These are phyloP conservation scores for Opisthocomus hoazin DNA, from an alignment of 2,113 vertebrate genomes.

Conservation along the genomic window DNA sequence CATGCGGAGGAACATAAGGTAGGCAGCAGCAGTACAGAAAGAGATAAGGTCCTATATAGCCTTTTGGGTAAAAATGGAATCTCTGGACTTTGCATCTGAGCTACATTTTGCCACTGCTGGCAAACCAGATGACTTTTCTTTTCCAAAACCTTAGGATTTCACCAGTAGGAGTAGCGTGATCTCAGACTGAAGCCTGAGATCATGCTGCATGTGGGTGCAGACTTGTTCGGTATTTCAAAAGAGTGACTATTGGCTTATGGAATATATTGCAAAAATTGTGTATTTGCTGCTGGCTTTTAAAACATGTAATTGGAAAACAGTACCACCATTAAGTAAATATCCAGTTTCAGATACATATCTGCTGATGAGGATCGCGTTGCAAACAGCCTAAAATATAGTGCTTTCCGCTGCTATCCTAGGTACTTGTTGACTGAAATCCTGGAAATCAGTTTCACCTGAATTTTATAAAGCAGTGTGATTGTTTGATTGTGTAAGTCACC, in stretches of 20 bases:
- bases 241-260: conserved; percentile 1
- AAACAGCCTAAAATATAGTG: background rate
- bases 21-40: background rate
- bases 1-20: conserved; percentile 98
- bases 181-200: conserved; percentile 37
- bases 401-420: background rate
- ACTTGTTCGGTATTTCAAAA: conserved; percentile 47
- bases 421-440: background rate
- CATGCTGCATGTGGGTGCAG: conserved; percentile 40
- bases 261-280: conserved; percentile 2
- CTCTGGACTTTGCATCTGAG: background rate
- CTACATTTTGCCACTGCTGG: background rate
- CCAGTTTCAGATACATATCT: background rate
- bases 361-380: background rate
- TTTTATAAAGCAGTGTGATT: background rate
- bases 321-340: background rate
- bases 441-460: background rate
- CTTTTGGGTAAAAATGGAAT: background rate
- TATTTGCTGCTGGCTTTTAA: background rate
- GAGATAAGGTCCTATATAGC: background rate
- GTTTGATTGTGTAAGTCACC: background rate
- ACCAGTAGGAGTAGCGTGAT: conserved; percentile 42
- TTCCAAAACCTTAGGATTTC: conserved; percentile 39
- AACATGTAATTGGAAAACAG: background rate
- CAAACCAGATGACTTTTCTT: conserved; percentile 35